Evolutionary conservation across 1,140 invertebrate genomes (phyloP), one percentile per base, ranked within the genome.

Genomic region (Apis florea): DNA sequence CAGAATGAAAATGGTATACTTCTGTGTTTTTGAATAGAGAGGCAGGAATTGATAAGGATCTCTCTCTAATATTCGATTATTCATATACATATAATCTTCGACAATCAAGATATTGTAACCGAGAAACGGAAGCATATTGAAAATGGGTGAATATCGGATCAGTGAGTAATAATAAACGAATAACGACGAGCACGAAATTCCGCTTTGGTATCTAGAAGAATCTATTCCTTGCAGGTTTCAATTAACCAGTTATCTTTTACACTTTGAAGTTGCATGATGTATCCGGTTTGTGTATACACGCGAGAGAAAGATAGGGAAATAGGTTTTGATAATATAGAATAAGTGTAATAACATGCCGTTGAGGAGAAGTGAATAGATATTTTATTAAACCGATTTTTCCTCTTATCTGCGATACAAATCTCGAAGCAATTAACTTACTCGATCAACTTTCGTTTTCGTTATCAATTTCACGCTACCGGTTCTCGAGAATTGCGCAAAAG

Each of bases 221-320:
- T 49, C n/a, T 21, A 17, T 79, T 64, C 58, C 26, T 24, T 58
- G 66, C 66, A 78, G n/a, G 66, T 69, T 78, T 78, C 75, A 59
- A 78, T 69, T 26, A 69, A 69, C 47, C 75, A 59, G 66, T 78
- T 78, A 51, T 78, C 64, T 77, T n/a, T 59, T 75, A 53, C 51
- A 54, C 9, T 19, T 12, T 40, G n/a, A n/a, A 77, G 26, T 15
- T 53, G 12, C 13, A 47, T 40, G 51, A 15, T 6, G 21, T 66
- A 58, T 69, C 66, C 40, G 64, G 75, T 31, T 49, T n/a, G 13
- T 40, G 51, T 40, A 49, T 15, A 1, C 21, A n/a, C 54, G 2
- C 9, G 17, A n/a, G 8, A 21, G 26, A 17, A 2, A 11, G 24
- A 66, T 24, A 56, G 73, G 24, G 10, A n/a, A 74, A 51, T 13